Percentiles rank a stretch among this genome's conserved stretches.
Evolutionary conservation across 2,113 vertebrate species (phyloP).

Genomic region (Forbesichthys papilliferus): DNA sequence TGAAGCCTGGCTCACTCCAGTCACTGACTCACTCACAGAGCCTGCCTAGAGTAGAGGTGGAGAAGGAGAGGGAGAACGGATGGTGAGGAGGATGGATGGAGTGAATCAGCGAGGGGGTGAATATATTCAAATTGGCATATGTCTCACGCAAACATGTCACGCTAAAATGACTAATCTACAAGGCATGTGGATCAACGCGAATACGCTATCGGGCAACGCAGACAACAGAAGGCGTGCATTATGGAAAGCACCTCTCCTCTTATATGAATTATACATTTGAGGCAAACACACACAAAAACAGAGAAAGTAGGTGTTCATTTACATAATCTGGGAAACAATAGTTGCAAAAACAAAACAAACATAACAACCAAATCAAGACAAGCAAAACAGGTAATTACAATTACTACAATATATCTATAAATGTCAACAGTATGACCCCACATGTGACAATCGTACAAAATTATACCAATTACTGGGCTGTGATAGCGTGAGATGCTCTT

Average conservation of each 20-base stretch:
- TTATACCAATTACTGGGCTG: conserved; percentile 58
- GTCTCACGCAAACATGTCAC: conserved; percentile 52
- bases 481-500: conserved; percentile 42
- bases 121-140: conserved; percentile 52
- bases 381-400: conserved; percentile 41
- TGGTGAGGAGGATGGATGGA: background rate
- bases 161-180: conserved; percentile 12
- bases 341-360: conserved; percentile 13
- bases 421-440: conserved; percentile 46
- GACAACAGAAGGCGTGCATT: conserved; percentile 35
- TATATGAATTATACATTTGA: conserved; percentile 38
- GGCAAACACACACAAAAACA: conserved; percentile 18
- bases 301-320: background rate
- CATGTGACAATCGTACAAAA: conserved; percentile 59
- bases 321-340: conserved; percentile 10
- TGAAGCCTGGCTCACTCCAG: conserved; percentile 36
- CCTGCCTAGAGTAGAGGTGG: background rate
- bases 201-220: conserved; percentile 22
- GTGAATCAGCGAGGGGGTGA: conserved; percentile 29
- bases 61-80: background rate
- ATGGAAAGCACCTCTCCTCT: conserved; percentile 11
- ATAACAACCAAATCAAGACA: conserved; percentile 15
- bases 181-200: conserved; percentile 16
- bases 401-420: conserved; percentile 53
- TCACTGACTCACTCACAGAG: conserved; percentile 32